Evolutionary conservation across 2,888 invertebrate species (phyloP).

Genomic region (Tolmerus cingulatus): DNA sequence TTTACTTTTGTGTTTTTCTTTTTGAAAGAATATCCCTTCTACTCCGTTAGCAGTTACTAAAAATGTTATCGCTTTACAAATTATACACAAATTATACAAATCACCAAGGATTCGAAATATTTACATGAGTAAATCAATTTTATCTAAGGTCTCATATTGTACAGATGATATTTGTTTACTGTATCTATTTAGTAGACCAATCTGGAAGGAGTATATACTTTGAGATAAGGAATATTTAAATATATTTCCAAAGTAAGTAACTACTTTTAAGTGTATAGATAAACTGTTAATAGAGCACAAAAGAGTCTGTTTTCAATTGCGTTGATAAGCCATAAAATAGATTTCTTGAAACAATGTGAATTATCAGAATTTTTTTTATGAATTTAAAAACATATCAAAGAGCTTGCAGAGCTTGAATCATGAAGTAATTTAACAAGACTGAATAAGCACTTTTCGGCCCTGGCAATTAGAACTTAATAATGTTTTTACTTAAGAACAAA

Average conservation of each 20-base stretch:
- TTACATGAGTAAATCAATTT: neutral
- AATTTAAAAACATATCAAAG: neutral
- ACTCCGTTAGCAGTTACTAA: neutral
- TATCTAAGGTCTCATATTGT: neutral
- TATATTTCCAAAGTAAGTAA: neutral
- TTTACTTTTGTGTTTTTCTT: conserved; percentile 56
- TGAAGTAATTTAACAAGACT: neutral
- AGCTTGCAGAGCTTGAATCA: neutral
- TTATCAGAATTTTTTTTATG: neutral
- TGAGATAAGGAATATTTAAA: neutral
- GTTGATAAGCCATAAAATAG: neutral
- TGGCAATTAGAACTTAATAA: neutral
- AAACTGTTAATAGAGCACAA: neutral
- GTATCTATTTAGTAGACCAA: neutral
- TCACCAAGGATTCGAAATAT: neutral
- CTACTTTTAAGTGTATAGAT: neutral
- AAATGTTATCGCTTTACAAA: neutral
- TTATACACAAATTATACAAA: neutral
- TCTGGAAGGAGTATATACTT: neutral
- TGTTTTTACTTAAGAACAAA: neutral
- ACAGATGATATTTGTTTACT: neutral
- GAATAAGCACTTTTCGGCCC: neutral
- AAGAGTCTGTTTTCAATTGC: neutral
- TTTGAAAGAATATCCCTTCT: conserved; percentile 53
- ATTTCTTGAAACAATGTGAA: neutral